A percentile compares a stretch with the other conserved stretches of the same genome.
These are phyloP conservation scores for Peromyscus polionotus DNA, from an alignment of 2,113 vertebrate species.

Conservation along the genomic window DNA sequence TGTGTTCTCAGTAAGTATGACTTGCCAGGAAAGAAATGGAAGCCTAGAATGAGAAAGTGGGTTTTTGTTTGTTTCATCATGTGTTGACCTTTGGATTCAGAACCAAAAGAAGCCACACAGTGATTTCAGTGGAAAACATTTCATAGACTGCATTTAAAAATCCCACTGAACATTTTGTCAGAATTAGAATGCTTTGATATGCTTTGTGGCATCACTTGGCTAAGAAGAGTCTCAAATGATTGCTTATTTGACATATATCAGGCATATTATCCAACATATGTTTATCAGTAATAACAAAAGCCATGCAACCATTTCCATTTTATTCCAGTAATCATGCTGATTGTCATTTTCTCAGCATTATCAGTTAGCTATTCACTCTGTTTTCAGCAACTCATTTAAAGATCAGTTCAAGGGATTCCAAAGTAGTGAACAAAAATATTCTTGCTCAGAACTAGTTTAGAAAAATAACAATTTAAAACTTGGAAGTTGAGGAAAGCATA, in stretches of 20 bases:
- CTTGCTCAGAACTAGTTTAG: neutral
- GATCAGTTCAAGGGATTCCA: conserved; percentile 33
- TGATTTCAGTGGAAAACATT: neutral
- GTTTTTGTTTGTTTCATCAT: neutral
- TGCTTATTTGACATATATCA: neutral
- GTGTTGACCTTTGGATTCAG: neutral
- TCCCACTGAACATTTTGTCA: neutral
- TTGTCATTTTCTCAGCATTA: conserved; percentile 12
- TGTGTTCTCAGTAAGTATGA: neutral
- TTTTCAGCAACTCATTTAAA: conserved; percentile 31
- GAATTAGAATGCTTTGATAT: neutral
- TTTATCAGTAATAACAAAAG: conserved; percentile 35
- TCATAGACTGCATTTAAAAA: neutral
- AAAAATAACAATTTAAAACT: neutral
- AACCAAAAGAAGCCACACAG: neutral
- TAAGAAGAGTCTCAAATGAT: neutral
- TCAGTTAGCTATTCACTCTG: conserved; percentile 36
- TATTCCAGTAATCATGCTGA: neutral
- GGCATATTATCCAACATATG: neutral
- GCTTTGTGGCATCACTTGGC: neutral
- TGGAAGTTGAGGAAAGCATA: neutral
- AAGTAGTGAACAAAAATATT: neutral
- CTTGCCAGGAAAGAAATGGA: neutral
- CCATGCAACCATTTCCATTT: conserved; percentile 3
- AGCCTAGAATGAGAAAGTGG: neutral